Percentiles rank a stretch among this genome's conserved stretches.
Evolutionary conservation across 2,797 vertebrate genomes (phyloP).

Genomic region (Ceryle rudis): DNA sequence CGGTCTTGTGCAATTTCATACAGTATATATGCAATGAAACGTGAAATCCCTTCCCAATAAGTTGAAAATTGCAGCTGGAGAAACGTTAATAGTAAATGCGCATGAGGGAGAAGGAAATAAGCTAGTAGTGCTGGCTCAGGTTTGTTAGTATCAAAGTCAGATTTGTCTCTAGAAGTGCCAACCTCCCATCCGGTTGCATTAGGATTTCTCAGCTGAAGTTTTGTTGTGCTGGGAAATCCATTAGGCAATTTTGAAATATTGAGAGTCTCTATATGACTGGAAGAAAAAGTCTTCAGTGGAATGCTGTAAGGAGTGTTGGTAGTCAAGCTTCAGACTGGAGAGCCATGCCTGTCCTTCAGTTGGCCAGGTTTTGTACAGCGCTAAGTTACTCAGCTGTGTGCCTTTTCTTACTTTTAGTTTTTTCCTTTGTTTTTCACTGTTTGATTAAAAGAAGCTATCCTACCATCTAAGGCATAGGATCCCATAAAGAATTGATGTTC

Average conservation of each 20-base stretch:
- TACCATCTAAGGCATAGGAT: not conserved
- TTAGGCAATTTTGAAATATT: not conserved
- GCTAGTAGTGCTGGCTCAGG: not conserved
- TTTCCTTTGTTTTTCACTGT: not conserved
- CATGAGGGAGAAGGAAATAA: not conserved
- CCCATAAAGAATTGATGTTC: not conserved
- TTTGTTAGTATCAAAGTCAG: not conserved
- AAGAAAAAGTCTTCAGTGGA: not conserved
- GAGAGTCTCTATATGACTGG: not conserved
- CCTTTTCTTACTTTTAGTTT: not conserved
- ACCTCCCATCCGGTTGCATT: not conserved
- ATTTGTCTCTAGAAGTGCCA: not conserved
- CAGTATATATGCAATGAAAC: not conserved
- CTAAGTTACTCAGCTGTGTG: not conserved
- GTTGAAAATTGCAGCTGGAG: not conserved
- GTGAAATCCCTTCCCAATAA: not conserved
- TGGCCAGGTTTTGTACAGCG: not conserved
- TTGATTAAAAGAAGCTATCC: not conserved
- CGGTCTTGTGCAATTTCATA: not conserved
- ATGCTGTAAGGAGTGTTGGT: not conserved
- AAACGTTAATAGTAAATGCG: not conserved
- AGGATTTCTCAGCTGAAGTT: not conserved
- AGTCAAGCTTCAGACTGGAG: not conserved
- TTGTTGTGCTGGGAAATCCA: not conserved
- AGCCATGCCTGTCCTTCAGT: not conserved